Conservation (phyloP, 2,888 invertebrate genomes). For the Drosophila atroscutellata region DNA sequence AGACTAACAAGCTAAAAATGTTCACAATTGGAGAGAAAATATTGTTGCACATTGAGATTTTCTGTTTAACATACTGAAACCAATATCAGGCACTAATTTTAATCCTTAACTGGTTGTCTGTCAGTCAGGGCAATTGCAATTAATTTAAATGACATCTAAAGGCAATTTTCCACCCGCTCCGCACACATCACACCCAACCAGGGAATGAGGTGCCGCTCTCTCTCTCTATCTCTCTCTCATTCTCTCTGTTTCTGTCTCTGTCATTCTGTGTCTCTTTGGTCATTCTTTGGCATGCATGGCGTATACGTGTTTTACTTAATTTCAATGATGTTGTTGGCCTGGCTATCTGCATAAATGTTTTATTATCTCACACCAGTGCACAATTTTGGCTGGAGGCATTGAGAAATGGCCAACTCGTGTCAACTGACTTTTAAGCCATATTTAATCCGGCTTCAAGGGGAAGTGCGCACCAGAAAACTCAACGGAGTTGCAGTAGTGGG, state of each 20-base stretch:
- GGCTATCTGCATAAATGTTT: conserved; percentile 76
- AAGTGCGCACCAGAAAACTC: conserved; percentile 62
- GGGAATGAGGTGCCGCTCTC: background rate
- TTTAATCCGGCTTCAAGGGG: conserved; percentile 71
- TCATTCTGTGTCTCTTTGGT: background rate
- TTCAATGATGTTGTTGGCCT: conserved; percentile 68
- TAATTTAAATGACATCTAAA: conserved; percentile 72
- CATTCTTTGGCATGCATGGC: conserved; percentile 37
- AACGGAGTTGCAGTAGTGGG: conserved; percentile 15
- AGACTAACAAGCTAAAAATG: too few species aligned
- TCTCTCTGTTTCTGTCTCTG: background rate
- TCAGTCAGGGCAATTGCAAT: conserved; percentile 41
- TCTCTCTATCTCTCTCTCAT: background rate
- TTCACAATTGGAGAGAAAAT: background rate
- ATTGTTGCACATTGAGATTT: background rate
- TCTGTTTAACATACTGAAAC: conserved; percentile 9
- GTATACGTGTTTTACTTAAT: conserved; percentile 69
- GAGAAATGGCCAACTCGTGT: conserved; percentile 77
- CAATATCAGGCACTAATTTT: conserved; percentile 31
- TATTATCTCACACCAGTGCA: conserved; percentile 73
- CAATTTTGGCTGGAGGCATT: conserved; percentile 58
- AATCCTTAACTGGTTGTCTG: conserved; percentile 16
- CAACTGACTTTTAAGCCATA: conserved; percentile 80
- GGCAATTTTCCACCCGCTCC: conserved; percentile 39
- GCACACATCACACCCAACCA: conserved; percentile 3